A percentile compares a stretch with the other conserved stretches of the same genome.
Conservation (phyloP, 2,113 vertebrate genomes). For the Oryzias javanicus region DNA sequence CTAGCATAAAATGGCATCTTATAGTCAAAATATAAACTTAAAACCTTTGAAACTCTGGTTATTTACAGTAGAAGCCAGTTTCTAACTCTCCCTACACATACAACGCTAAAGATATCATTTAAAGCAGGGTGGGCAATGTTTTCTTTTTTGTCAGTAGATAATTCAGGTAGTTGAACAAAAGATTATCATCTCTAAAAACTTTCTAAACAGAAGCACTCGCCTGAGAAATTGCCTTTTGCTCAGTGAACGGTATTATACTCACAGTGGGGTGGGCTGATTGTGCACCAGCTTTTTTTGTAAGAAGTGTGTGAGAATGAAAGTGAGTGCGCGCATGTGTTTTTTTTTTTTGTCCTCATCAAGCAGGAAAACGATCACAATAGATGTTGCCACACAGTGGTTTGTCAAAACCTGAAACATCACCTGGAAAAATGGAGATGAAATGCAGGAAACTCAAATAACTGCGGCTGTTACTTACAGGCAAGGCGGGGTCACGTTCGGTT, state of each 20-base stretch:
- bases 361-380: constrained; percentile 54
- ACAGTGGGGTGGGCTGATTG: constrained; percentile 50
- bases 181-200: constrained; percentile 55
- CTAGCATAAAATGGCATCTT: too few relatives aligned
- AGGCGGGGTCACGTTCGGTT: too few relatives aligned
- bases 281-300: constrained; percentile 7
- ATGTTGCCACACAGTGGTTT: constrained; percentile 36
- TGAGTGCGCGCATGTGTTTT: constrained; percentile 13
- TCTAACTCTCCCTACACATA: constrained; percentile 10
- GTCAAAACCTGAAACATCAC: constrained; percentile 20
- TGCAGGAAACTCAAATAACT: background rate
- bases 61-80: constrained; percentile 12
- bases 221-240: constrained; percentile 68
- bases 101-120: constrained; percentile 30
- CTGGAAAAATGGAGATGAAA: background rate
- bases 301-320: constrained; percentile 27
- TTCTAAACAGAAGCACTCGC: constrained; percentile 62
- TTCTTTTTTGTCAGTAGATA: constrained; percentile 36
- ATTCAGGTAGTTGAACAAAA: constrained; percentile 62
- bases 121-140: constrained; percentile 39
- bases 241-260: constrained; percentile 54
- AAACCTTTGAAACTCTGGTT: too few relatives aligned
- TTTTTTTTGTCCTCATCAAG: constrained; percentile 42
- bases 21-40: too few relatives aligned
- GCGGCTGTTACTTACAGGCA: too few relatives aligned